These are phyloP conservation scores for Nomada ferruginata DNA, from an alignment of 2,888 invertebrate species.

Conservation along the genomic window DNA sequence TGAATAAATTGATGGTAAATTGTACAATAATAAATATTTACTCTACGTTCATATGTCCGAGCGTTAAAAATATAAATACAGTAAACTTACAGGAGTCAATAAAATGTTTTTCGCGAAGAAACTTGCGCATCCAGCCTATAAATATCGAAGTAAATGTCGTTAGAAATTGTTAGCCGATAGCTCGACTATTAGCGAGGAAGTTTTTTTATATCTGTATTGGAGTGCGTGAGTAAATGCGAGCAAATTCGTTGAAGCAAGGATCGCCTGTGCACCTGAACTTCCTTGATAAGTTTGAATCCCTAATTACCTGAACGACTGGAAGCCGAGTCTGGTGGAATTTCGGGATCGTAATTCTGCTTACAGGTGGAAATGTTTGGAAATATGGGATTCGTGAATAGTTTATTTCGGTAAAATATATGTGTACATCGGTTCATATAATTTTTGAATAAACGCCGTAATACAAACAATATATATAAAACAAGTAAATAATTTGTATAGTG, in stretches of 20 bases:
- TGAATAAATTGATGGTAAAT: conserved; percentile 26
- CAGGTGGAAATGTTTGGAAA: conserved; percentile 11
- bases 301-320: background rate
- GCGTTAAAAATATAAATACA: too few relatives aligned
- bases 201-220: background rate
- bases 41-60: too few relatives aligned
- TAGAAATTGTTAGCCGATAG: conserved; percentile 4
- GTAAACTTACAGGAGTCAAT: too few relatives aligned
- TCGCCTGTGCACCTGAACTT: background rate
- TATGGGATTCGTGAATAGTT: background rate
- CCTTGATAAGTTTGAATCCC: conserved; percentile 1
- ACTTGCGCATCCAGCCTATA: conserved; percentile 4
- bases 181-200: background rate
- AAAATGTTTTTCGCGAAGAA: too few relatives aligned
- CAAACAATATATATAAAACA: too few relatives aligned
- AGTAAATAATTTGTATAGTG: too few relatives aligned
- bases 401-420: background rate
- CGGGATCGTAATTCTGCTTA: background rate
- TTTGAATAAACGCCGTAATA: too few relatives aligned
- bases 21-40: too few relatives aligned
- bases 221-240: background rate
- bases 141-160: conserved; percentile 41
- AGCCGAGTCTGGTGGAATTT: background rate
- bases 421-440: too few relatives aligned
- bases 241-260: background rate